These are phyloP conservation scores for Gymnodraco acuticeps DNA, from an alignment of 2,797 vertebrate species.

Conservation along the genomic window DNA sequence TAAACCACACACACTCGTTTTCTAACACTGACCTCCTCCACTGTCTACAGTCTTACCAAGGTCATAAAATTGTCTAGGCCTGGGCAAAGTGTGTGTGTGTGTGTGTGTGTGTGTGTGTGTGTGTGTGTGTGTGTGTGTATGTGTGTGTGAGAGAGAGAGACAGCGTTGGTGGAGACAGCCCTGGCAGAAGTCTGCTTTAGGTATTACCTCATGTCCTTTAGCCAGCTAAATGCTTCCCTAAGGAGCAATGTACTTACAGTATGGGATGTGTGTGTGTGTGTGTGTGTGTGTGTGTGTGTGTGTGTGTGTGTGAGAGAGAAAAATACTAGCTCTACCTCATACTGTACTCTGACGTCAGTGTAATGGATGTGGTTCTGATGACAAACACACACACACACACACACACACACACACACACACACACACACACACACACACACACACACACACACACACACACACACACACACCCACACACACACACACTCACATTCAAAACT, in stretches of 20 bases:
- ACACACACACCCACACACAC: background rate
- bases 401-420: background rate
- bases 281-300: background rate
- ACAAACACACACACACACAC: slow-evolving; percentile 8
- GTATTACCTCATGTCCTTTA: slow-evolving; percentile 70
- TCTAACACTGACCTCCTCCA: slow-evolving; percentile 51
- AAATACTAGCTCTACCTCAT: slow-evolving; percentile 29
- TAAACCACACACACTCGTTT: slow-evolving; percentile 37
- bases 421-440: background rate
- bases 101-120: slow-evolving; percentile 10
- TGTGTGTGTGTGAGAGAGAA: background rate
- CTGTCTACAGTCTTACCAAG: slow-evolving; percentile 59
- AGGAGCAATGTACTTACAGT: slow-evolving; percentile 40
- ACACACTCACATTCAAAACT: slow-evolving; percentile 24
- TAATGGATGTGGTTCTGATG: slow-evolving; percentile 66
- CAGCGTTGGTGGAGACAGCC: slow-evolving; percentile 50
- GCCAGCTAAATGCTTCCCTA: slow-evolving; percentile 43
- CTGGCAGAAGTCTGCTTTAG: slow-evolving; percentile 49
- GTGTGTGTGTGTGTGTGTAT: slow-evolving; percentile 14
- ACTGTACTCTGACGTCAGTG: slow-evolving; percentile 56
- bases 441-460: background rate
- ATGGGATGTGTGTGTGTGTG: too few species aligned
- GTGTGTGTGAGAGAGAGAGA: slow-evolving; percentile 28
- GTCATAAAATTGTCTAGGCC: slow-evolving; percentile 54
- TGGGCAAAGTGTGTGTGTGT: slow-evolving; percentile 4